Percentiles rank a stretch among this genome's conserved stretches.
These are phyloP conservation scores for Pangasius krempfi DNA, from an alignment of 2,797 vertebrate species.

Conservation along the genomic window DNA sequence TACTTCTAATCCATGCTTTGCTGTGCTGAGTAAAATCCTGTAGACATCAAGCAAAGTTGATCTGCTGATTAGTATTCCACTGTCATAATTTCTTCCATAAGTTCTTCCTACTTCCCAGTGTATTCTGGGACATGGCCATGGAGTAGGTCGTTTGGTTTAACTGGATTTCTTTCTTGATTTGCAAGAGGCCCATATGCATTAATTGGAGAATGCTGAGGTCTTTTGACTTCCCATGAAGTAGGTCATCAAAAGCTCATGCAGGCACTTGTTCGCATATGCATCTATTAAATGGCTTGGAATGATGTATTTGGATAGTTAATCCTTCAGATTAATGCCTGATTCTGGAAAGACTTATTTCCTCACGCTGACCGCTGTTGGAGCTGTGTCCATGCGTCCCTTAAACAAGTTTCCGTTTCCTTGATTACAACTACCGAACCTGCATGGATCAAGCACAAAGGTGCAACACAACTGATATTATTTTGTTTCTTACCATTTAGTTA, in stretches of 20 bases:
- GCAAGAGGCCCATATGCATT: conserved; percentile 71
- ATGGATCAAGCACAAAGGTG: conserved; percentile 56
- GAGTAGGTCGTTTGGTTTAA: conserved; percentile 55
- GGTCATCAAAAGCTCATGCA: conserved; percentile 73
- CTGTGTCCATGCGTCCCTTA: conserved; percentile 65
- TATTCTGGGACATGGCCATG: conserved; percentile 66
- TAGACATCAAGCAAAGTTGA: conserved; percentile 79
- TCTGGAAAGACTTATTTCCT: conserved; percentile 71
- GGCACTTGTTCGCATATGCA: conserved; percentile 75
- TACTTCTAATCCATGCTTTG: conserved; percentile 79
- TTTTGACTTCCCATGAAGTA: conserved; percentile 73
- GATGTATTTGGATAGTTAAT: conserved; percentile 81
- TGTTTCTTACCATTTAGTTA: neutral
- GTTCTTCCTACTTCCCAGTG: conserved; percentile 64
- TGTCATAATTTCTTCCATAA: conserved; percentile 73
- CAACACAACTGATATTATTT: conserved; percentile 28
- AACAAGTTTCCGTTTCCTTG: conserved; percentile 68
- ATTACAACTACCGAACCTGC: conserved; percentile 55
- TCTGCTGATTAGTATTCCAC: conserved; percentile 83
- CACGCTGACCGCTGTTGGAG: conserved; percentile 67
- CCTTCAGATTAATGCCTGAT: conserved; percentile 73
- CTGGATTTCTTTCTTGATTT: conserved; percentile 61
- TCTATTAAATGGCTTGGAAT: conserved; percentile 82
- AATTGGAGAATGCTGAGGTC: conserved; percentile 69
- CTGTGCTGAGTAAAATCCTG: conserved; percentile 76